These are phyloP conservation scores for Pandemis cinnamomeana DNA, from an alignment of 2,888 invertebrate genomes.

Conservation along the genomic window DNA sequence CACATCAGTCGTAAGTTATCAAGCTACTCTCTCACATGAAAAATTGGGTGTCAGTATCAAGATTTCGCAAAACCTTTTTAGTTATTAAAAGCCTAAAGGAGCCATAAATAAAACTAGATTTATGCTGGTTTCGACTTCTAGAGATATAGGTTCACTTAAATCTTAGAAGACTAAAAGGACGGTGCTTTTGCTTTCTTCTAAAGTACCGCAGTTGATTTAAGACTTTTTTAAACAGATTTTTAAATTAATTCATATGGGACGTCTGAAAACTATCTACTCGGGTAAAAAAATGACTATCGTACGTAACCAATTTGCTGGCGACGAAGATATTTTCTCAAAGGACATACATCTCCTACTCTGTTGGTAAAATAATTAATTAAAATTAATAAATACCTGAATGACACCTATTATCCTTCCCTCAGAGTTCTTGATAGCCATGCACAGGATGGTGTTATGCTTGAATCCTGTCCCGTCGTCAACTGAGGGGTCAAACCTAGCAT, in stretches of 20 bases:
- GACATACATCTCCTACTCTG: too few relatives aligned
- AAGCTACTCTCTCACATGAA: background rate
- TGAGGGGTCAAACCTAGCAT: constrained; percentile 93
- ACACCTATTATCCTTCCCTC: constrained; percentile 96
- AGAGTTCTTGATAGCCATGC: constrained; percentile 98
- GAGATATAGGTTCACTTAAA: background rate
- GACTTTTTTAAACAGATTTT: too few relatives aligned
- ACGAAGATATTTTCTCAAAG: too few relatives aligned
- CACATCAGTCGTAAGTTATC: background rate
- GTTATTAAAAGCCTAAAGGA: constrained; percentile 16
- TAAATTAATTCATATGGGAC: too few relatives aligned
- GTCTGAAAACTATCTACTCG: too few relatives aligned
- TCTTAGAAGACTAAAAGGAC: background rate
- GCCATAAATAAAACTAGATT: constrained; percentile 16
- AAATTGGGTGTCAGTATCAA: background rate
- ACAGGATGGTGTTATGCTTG: constrained; percentile 94
- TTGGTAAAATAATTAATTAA: background rate
- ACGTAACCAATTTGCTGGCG: too few relatives aligned
- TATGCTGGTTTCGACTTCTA: background rate
- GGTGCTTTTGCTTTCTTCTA: background rate
- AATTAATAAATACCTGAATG: constrained; percentile 86
- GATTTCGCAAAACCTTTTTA: constrained; percentile 10
- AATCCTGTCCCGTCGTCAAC: constrained; percentile 94
- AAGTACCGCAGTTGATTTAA: too few relatives aligned
- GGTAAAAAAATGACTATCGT: too few relatives aligned